Base-by-base conservation (phyloP, 1,140 invertebrate genomes). In the Drosophila kanapiae region DNA sequence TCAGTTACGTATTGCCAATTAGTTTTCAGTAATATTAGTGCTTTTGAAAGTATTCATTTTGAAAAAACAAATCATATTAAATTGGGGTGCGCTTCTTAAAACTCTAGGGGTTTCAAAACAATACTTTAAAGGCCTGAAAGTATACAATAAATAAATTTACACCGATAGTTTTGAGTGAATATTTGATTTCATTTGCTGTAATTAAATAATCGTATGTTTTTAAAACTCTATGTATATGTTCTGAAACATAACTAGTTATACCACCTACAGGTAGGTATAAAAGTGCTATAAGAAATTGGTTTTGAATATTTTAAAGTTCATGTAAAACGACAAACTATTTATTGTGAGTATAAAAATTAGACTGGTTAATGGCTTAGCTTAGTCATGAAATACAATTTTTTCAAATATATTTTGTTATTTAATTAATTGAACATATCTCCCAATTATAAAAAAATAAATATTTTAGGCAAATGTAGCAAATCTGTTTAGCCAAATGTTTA, bases 1-100 rank as follows among this genome's bases (percentile, higher is more conserved):
- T 70, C 67, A 70, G 63, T 70, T 54, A 10, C 7, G 16, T 54
- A 31, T 43, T 67, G 62, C 67, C 67, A 69, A 69, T 69, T 48
- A 45, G 11, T 29, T 65, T 14, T 18, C 16, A 42, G 29, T 35
- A 33, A 40, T 64, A 43, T 61, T 43, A 42, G 37, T 9, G 29
- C 1, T 40, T 27, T 64, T 33, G 29, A 67, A 69, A 35, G 18
- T 67, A 53, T 18, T n/a, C 9, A 10, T 29, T 67, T 23, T 18
- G 37, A 18, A 54, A 2, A 42, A 6, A 38, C n/a, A 68, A 67
- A 65, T 51, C 16, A 49, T 65, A 64, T 54, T 3, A 37, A 23
- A 14, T 37, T 37, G 33, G 51, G 51, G 14, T 37, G 16, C 7
- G 3, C 23, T 54, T 3, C 37, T 54, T 23, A 23, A 51, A 37